These are phyloP conservation scores for Cyphomyrus discorhynchus DNA, from an alignment of 2,113 vertebrate species.

Conservation along the genomic window DNA sequence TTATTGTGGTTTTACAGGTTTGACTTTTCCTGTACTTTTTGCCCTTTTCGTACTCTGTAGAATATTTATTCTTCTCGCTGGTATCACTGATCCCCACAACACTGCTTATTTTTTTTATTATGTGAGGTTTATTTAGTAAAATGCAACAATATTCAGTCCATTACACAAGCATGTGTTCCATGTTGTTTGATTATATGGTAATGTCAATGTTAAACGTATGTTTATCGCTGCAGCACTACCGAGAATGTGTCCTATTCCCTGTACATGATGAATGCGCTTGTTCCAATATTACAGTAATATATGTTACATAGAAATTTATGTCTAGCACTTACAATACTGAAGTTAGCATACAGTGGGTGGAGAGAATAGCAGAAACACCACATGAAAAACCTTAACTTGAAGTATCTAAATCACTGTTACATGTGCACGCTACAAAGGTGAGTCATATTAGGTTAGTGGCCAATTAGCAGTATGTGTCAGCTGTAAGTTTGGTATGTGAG, in stretches of 20 bases:
- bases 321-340: not conserved
- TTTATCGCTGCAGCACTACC: not conserved
- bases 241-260: not conserved
- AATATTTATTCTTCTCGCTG: not conserved
- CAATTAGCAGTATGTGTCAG: not conserved
- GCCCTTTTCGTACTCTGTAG: not conserved
- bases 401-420: not conserved
- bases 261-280: not conserved
- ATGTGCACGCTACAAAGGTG: not conserved
- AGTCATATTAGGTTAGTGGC: not conserved
- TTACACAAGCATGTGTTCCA: not conserved
- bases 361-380: not conserved
- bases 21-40: conserved; percentile 12
- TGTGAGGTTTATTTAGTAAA: not conserved
- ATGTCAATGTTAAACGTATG: not conserved
- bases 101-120: not conserved
- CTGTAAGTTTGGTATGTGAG: not conserved
- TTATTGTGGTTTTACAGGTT: conserved; percentile 83
- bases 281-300: not conserved
- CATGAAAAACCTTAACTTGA: not conserved
- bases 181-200: not conserved
- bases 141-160: not conserved
- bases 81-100: not conserved
- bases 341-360: not conserved
- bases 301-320: not conserved